Evolutionary conservation across 2,113 vertebrate genomes (phyloP).

Genomic region (Apodemus speciosus): DNA sequence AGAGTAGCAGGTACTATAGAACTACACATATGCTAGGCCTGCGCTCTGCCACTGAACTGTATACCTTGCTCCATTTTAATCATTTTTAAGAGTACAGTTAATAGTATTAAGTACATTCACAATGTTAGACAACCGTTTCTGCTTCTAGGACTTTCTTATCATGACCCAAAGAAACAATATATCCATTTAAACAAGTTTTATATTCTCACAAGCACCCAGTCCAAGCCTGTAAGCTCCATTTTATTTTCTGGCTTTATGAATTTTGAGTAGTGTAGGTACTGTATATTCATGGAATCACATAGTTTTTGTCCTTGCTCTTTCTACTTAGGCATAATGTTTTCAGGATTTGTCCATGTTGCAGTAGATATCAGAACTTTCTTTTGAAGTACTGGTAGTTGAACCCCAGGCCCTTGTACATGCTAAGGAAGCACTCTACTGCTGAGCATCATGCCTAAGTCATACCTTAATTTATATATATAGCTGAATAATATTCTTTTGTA

Average conservation of each 20-base stretch:
- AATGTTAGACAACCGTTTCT: not conserved
- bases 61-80: not conserved
- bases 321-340: conserved; percentile 9
- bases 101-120: not conserved
- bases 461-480: not conserved
- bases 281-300: not conserved
- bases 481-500: not conserved
- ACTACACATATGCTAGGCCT: not conserved
- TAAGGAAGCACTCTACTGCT: no score
- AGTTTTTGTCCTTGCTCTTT: not conserved
- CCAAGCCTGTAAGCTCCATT: not conserved
- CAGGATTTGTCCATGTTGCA: not conserved
- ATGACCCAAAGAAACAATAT: not conserved
- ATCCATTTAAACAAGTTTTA: not conserved
- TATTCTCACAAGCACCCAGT: not conserved
- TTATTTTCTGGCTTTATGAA: not conserved
- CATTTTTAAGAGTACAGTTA: not conserved
- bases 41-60: not conserved
- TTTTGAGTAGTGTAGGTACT: not conserved
- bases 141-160: not conserved
- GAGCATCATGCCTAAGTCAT: not conserved
- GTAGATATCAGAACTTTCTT: not conserved
- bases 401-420: not conserved
- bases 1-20: not conserved
- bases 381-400: not conserved